Base-by-base conservation (phyloP, 1,140 invertebrate genomes). In the Drosophila guanche region DNA sequence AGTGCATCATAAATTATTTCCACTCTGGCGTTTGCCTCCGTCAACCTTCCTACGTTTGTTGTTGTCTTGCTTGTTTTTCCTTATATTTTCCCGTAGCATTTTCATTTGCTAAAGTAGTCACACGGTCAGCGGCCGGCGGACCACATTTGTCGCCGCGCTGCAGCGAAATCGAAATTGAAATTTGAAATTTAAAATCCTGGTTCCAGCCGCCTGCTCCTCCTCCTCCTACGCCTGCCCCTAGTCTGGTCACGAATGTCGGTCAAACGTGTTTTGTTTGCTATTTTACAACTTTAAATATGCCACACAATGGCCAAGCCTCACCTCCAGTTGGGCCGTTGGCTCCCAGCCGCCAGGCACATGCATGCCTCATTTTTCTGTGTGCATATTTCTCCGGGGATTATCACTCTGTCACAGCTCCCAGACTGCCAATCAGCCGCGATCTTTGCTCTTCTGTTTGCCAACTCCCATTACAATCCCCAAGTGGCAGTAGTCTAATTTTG, bases 231-330 rank as follows among this genome's bases (percentile, higher is more conserved):
- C 29, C 33, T 23, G 16, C 60, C 22, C 41, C 46, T 43, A 33
- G 51, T 66, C 79, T 72, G 83, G 83, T 88, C 83, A 88, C 83
- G 83, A 88, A 88, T 88, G 83, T 88, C 83, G 83, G 83, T 88
- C 83, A 88, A 88, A 88, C 83, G 83, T 88, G 83, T 88, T 88
- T 88, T 81, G 73, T 70, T 84, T 68, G 84, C 83, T 86, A 86
- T 86, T 86, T 88, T 88, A 88, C 83, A 88, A 88, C 84, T 88
- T 88, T 88, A 88, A 88, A 88, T 88, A 88, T 88, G 83, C 83
- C 83, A 88, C 33, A 88, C 84, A 85, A 88, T 85, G 81, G 65
- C 66, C 75, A 52, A 55, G 75, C 60, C 60, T 61, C 59, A 67
- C 45, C 41, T 45, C 20, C 50, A 37, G 40, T 51, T 33, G 25